Evolutionary conservation across 2,888 invertebrate genomes (phyloP).

Genomic region (Melipona bicolor): DNA sequence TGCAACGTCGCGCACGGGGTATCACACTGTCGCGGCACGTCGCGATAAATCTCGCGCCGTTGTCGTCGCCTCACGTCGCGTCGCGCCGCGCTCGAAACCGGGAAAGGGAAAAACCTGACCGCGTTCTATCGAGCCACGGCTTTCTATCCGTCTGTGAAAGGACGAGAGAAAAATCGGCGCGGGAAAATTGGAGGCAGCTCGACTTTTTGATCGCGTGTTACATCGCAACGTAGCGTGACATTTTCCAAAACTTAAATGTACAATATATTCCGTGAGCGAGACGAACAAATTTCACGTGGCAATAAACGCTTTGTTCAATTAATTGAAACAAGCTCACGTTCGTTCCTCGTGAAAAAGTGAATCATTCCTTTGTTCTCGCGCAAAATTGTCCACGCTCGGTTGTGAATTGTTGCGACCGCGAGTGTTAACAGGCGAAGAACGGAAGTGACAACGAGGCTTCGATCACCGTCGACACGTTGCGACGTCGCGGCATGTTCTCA

Average conservation of each 20-base stretch:
- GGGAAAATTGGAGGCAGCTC: not conserved
- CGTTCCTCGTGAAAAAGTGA: too few relatives aligned
- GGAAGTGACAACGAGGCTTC: constrained; percentile 19
- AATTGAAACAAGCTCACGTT: too few relatives aligned
- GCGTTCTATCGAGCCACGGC: not conserved
- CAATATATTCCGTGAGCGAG: too few relatives aligned
- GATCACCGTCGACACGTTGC: constrained; percentile 26
- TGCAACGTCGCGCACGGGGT: constrained; percentile 31
- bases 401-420: too few relatives aligned
- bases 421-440: not conserved
- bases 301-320: too few relatives aligned
- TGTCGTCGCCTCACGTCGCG: not conserved
- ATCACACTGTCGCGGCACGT: constrained; percentile 17
- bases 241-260: too few relatives aligned
- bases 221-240: too few relatives aligned
- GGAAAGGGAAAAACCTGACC: not conserved
- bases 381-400: too few relatives aligned
- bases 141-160: not conserved
- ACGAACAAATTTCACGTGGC: too few relatives aligned
- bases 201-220: too few relatives aligned
- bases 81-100: not conserved
- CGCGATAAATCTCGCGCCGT: constrained; percentile 57
- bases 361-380: too few relatives aligned
- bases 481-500: constrained; percentile 21
- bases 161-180: not conserved